Percentiles rank a stretch among this genome's conserved stretches.
These are phyloP conservation scores for Atopsyche davidsoni DNA, from an alignment of 1,140 invertebrate genomes.

Conservation along the genomic window DNA sequence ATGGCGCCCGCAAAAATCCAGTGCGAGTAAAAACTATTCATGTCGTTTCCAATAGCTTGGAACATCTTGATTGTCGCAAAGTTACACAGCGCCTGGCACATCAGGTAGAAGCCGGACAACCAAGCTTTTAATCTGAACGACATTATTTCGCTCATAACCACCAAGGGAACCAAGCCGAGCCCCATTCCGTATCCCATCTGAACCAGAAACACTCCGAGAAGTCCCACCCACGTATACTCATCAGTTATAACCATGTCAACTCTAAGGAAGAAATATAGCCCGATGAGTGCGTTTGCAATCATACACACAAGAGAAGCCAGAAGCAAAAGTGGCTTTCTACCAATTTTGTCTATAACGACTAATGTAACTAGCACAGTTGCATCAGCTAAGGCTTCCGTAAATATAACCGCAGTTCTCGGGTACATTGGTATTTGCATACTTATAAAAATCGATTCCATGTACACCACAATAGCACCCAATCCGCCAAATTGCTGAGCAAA, in stretches of 20 bases:
- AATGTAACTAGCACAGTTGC: conserved; percentile 22
- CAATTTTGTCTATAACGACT: conserved; percentile 23
- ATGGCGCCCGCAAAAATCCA: conserved; percentile 26
- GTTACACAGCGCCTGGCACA: conserved; percentile 25
- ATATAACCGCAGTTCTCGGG: conserved; percentile 22
- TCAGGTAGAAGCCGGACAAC: conserved; percentile 27
- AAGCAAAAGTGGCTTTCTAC: conserved; percentile 22
- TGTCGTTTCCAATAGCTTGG: conserved; percentile 21
- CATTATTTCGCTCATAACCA: conserved; percentile 29
- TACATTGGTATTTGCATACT: conserved; percentile 21
- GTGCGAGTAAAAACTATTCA: conserved; percentile 18
- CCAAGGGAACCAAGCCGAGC: conserved; percentile 15
- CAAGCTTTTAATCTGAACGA: conserved; percentile 26
- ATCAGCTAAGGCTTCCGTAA: conserved; percentile 22
- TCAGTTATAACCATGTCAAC: conserved; percentile 10
- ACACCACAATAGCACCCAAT: conserved; percentile 23
- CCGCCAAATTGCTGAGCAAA: conserved; percentile 28
- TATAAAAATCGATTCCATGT: conserved; percentile 26
- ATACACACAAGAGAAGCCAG: conserved; percentile 18
- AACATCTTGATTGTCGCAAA: conserved; percentile 24
- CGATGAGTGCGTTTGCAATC: conserved; percentile 19
- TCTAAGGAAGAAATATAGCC: conserved; percentile 20
- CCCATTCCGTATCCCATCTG: conserved; percentile 27
- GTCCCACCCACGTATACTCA: conserved; percentile 20
- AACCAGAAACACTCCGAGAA: conserved; percentile 22